phyloP scores from a whole-genome alignment of 1,140 invertebrate species.

The Venturia canescens region DNA sequence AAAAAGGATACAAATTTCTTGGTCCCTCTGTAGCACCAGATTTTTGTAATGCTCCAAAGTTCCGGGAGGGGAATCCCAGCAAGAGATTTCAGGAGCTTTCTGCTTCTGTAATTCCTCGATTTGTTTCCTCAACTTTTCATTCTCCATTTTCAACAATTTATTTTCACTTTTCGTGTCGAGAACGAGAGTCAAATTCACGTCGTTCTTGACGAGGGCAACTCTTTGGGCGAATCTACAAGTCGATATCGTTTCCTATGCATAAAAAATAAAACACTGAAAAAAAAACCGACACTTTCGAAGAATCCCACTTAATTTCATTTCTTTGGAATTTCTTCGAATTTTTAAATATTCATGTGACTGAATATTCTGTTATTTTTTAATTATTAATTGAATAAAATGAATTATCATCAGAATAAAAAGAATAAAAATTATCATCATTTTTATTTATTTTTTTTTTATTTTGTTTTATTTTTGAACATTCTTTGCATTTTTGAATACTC shows the following conservation, averaged over 20 bases:
- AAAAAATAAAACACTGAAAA: too few relatives aligned
- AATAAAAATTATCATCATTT: too few relatives aligned
- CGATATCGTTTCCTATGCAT: constrained; percentile 80
- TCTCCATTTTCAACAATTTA: constrained; percentile 64
- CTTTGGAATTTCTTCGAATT: too few relatives aligned
- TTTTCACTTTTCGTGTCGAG: constrained; percentile 62
- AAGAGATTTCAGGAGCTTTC: constrained; percentile 47
- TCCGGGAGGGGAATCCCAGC: constrained; percentile 29
- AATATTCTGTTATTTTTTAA: too few relatives aligned
- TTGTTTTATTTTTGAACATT: too few relatives aligned
- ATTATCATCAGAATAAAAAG: too few relatives aligned
- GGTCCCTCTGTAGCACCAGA: constrained; percentile 65
- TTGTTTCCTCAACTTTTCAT: constrained; percentile 59
- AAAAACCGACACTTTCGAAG: too few relatives aligned
- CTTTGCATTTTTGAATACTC: too few relatives aligned
- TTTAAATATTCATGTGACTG: too few relatives aligned
- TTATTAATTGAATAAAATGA: too few relatives aligned
- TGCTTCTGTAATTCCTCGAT: constrained; percentile 57
- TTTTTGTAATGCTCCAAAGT: constrained; percentile 63
- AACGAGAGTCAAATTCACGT: constrained; percentile 61
- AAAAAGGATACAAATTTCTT: constrained; percentile 74
- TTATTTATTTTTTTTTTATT: too few relatives aligned
- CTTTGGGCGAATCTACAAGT: constrained; percentile 83
- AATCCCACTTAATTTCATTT: too few relatives aligned
- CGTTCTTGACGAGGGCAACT: constrained; percentile 81